These are phyloP conservation scores for Epinephelus fuscoguttatus DNA, from an alignment of 2,113 vertebrate species.

Conservation along the genomic window DNA sequence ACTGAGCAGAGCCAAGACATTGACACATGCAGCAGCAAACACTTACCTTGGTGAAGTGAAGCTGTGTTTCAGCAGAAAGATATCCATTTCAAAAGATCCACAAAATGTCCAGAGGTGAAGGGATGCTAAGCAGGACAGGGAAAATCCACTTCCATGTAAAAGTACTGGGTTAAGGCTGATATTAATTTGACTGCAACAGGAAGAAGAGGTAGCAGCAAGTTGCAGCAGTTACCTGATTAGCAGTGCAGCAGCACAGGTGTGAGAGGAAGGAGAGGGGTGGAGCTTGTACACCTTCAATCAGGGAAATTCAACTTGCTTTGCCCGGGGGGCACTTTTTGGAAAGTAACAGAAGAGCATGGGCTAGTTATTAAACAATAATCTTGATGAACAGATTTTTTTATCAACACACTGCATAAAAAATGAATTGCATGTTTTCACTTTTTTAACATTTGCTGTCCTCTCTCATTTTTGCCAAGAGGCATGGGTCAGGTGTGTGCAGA, in stretches of 20 bases:
- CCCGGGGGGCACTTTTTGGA: too few species aligned
- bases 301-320: too few species aligned
- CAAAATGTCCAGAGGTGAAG: neutral
- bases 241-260: neutral
- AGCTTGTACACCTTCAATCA: neutral
- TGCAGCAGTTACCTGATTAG: neutral
- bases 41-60: neutral
- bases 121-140: neutral
- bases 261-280: neutral
- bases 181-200: neutral
- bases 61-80: neutral
- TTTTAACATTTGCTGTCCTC: too few species aligned
- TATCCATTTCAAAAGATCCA: neutral
- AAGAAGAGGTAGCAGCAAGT: neutral
- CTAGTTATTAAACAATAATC: too few species aligned
- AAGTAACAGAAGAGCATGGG: too few species aligned
- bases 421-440: too few species aligned
- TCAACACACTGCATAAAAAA: too few species aligned
- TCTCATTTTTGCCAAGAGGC: too few species aligned
- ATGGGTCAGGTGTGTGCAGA: too few species aligned
- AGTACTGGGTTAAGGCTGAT: neutral
- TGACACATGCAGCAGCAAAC: conserved; percentile 1
- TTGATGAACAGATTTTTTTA: too few species aligned
- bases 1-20: conserved; percentile 9
- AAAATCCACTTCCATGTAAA: neutral